These are phyloP conservation scores for Sterrhoptilus dennistouni DNA, from an alignment of 2,113 vertebrate genomes.

Conservation along the genomic window DNA sequence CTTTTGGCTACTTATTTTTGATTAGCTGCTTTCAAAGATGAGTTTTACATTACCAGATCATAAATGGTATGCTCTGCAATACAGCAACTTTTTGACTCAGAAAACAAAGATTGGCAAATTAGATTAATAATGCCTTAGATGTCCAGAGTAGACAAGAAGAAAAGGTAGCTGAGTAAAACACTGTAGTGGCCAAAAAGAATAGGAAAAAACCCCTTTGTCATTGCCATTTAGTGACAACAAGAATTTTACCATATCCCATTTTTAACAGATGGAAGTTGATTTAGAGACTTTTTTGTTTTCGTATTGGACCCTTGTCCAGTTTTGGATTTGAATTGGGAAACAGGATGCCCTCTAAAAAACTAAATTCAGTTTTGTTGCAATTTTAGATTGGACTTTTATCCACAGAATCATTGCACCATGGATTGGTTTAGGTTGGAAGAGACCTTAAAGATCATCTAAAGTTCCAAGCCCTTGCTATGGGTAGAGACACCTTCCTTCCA, in stretches of 20 bases:
- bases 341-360: background rate
- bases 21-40: background rate
- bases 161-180: background rate
- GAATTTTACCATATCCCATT: background rate
- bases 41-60: background rate
- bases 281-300: background rate
- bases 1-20: background rate
- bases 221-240: background rate
- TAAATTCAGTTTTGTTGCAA: background rate
- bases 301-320: background rate
- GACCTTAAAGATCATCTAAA: background rate
- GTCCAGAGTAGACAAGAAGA: background rate
- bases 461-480: background rate
- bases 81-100: background rate
- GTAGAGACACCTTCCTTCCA: background rate
- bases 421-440: background rate
- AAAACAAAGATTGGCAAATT: background rate
- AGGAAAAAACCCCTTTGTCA: fast-evolving
- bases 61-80: background rate
- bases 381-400: background rate
- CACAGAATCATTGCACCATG: background rate
- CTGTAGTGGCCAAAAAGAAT: background rate
- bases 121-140: background rate
- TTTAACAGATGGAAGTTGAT: background rate
- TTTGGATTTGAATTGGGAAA: background rate